Evolutionary conservation across 2,113 vertebrate species (phyloP).

Genomic region (Eulemur macaco): DNA sequence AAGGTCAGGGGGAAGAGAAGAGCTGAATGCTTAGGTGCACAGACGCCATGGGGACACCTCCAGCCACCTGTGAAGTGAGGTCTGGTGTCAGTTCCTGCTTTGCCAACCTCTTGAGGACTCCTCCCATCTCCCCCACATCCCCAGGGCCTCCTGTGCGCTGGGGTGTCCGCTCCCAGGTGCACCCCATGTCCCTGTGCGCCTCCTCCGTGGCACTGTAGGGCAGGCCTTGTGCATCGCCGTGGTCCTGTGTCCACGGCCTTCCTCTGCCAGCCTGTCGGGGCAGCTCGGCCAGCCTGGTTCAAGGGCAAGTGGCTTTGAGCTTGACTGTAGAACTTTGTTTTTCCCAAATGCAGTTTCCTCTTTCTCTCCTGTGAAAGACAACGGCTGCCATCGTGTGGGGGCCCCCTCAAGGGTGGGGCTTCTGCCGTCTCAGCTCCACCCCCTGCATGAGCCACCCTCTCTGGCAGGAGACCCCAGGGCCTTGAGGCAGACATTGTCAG

Average conservation of each 20-base stretch:
- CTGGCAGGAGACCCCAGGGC: background rate
- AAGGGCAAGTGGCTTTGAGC: background rate
- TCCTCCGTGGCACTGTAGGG: background rate
- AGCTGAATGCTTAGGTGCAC: background rate
- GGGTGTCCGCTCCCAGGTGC: background rate
- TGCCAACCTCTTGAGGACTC: background rate
- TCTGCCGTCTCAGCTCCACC: background rate
- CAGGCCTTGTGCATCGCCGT: accelerated
- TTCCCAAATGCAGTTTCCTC: background rate
- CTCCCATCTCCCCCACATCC: background rate
- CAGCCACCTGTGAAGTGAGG: background rate
- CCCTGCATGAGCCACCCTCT: too few relatives aligned
- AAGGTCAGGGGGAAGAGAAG: background rate
- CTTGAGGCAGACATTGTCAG: background rate
- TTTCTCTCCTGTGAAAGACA: too few relatives aligned
- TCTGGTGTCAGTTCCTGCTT: background rate
- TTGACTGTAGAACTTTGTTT: background rate
- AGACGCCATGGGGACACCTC: background rate
- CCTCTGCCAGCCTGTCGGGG: background rate
- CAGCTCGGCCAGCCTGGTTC: background rate
- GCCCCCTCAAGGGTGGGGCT: background rate
- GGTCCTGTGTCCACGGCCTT: background rate
- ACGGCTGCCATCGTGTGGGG: background rate
- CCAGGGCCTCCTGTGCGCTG: background rate
- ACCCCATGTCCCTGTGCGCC: background rate